These are phyloP conservation scores for Saccopteryx bilineata DNA, from an alignment of 2,113 vertebrate genomes.

Conservation along the genomic window DNA sequence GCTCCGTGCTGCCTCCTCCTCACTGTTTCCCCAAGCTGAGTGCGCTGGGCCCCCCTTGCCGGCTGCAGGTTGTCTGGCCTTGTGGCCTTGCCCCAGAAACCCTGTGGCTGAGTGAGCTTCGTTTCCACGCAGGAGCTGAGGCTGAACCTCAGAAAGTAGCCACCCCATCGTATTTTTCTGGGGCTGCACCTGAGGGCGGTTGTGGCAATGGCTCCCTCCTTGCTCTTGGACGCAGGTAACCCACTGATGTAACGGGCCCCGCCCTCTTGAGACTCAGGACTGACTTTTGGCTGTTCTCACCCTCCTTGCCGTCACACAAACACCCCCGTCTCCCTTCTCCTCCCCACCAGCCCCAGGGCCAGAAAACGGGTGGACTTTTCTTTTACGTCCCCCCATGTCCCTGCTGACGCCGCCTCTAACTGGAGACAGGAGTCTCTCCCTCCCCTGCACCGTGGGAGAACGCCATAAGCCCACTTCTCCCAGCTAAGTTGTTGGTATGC, in stretches of 20 bases:
- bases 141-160: background rate
- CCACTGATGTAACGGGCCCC: background rate
- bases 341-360: background rate
- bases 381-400: background rate
- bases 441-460: background rate
- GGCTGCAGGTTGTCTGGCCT: too few species aligned
- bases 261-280: background rate
- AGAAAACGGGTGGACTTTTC: background rate
- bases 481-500: background rate
- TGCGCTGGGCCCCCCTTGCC: too few species aligned
- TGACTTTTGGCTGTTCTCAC: background rate
- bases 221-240: background rate
- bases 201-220: background rate
- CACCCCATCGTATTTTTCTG: background rate
- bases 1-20: background rate
- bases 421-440: background rate
- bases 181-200: background rate
- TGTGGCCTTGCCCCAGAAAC: rapidly evolving
- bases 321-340: background rate
- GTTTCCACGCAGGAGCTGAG: background rate
- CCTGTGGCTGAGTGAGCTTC: background rate
- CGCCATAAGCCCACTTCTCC: background rate
- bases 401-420: background rate
- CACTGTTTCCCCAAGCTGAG: too few species aligned
- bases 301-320: background rate